phyloP scores from a whole-genome alignment of 2,113 vertebrate genomes.

The Rhinolophus ferrumequinum region DNA sequence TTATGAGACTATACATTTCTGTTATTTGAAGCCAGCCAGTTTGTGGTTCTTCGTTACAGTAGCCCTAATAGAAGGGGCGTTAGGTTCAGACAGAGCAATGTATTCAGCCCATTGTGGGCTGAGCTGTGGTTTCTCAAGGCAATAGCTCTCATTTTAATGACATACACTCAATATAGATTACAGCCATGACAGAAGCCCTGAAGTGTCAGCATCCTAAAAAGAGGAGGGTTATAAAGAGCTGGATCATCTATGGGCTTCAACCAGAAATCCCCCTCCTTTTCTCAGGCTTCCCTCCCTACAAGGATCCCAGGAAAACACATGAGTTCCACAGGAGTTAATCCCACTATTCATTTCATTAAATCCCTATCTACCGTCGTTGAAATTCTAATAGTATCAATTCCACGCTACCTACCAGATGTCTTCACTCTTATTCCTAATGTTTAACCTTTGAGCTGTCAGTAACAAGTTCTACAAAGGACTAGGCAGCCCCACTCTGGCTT shows the following conservation, averaged over 20 bases:
- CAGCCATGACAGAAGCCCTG: not conserved
- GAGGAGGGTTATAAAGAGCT: not conserved
- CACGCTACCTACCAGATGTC: not conserved
- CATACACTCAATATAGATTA: not conserved
- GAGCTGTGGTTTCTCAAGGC: not conserved
- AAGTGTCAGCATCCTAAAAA: not conserved
- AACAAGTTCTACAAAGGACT: not conserved
- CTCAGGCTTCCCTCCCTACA: not conserved
- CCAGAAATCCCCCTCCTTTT: not conserved
- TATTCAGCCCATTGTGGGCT: not conserved
- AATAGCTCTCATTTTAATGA: not conserved
- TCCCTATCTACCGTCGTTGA: not conserved
- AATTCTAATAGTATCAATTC: not conserved
- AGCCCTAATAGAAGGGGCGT: not conserved
- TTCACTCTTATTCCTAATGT: not conserved
- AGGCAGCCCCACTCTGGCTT: not conserved
- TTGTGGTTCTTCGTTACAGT: not conserved
- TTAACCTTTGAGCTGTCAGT: not conserved
- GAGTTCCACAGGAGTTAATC: not conserved
- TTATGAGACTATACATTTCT: not conserved
- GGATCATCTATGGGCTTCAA: not conserved
- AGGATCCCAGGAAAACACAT: not conserved
- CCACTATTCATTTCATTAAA: slow-evolving; percentile 18
- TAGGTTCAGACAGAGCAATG: not conserved
- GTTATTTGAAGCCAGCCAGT: not conserved